These are phyloP conservation scores for Labia minor DNA, from an alignment of 2,888 invertebrate genomes.

Conservation along the genomic window DNA sequence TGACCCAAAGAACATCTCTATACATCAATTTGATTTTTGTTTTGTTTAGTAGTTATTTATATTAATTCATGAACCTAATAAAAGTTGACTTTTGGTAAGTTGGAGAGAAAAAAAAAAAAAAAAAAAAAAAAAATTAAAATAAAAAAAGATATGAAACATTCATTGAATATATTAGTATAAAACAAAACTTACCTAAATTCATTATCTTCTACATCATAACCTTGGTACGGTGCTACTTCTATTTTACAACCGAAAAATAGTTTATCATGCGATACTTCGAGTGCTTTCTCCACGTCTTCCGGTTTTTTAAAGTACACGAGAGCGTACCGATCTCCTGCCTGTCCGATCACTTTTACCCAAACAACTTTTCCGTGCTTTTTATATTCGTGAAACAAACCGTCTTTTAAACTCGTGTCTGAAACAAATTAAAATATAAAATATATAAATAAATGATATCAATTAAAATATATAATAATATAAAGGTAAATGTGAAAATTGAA, in stretches of 20 bases:
- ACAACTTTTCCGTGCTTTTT: conserved; percentile 97
- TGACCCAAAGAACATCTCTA: too few relatives aligned
- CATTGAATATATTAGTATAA: too few relatives aligned
- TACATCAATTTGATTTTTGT: too few relatives aligned
- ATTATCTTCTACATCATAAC: conserved; percentile 44
- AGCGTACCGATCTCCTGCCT: conserved; percentile 83
- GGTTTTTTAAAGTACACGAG: conserved; percentile 94
- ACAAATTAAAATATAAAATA: conserved; percentile 14
- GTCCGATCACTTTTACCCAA: conserved; percentile 87
- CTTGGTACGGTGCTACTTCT: conserved; percentile 87
- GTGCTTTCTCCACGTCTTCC: conserved; percentile 91
- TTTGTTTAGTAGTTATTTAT: too few relatives aligned
- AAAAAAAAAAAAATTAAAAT: too few relatives aligned
- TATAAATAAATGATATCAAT: neutral
- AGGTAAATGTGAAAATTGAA: neutral
- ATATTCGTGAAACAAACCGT: conserved; percentile 96
- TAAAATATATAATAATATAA: too few relatives aligned
- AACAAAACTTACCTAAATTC: conserved; percentile 35
- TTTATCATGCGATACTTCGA: conserved; percentile 92
- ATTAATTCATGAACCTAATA: too few relatives aligned
- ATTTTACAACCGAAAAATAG: conserved; percentile 95
- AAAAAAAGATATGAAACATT: too few relatives aligned
- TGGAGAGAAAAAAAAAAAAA: too few relatives aligned
- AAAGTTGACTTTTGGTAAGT: too few relatives aligned
- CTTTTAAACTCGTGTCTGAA: conserved; percentile 87